Evolutionary conservation across 1,140 invertebrate species (phyloP).

Genomic region (Trinorchestia longiramus): DNA sequence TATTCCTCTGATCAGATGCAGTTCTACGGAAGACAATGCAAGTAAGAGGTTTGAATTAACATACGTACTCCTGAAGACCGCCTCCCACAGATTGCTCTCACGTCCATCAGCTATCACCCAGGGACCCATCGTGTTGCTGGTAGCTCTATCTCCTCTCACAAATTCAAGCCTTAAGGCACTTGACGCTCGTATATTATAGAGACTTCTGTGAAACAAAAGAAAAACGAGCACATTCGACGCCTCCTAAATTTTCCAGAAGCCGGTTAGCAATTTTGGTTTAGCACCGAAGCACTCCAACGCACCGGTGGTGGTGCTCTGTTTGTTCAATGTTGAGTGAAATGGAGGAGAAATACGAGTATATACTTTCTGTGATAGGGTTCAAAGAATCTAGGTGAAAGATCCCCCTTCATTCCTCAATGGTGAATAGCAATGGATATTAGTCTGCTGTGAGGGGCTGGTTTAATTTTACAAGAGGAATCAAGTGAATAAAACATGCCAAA

Average conservation of each 20-base stretch:
- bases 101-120: neutral
- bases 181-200: neutral
- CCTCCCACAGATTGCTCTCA: too few relatives aligned
- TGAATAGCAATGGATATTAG: neutral
- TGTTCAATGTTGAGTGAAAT: neutral
- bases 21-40: too few relatives aligned
- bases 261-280: neutral
- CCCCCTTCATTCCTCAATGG: neutral
- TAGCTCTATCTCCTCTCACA: neutral
- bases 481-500: too few relatives aligned
- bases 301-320: neutral
- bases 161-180: neutral
- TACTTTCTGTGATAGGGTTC: neutral
- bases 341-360: neutral
- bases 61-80: too few relatives aligned
- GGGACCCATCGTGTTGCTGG: neutral
- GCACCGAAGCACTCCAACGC: neutral
- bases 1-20: too few relatives aligned
- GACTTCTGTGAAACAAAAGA: neutral
- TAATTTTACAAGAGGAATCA: too few relatives aligned
- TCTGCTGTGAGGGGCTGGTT: too few relatives aligned
- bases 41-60: too few relatives aligned
- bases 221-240: neutral
- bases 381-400: neutral
- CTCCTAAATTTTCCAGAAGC: neutral